Base-by-base conservation (phyloP, 2,888 invertebrate genomes). In the Drosophila seclusa region DNA sequence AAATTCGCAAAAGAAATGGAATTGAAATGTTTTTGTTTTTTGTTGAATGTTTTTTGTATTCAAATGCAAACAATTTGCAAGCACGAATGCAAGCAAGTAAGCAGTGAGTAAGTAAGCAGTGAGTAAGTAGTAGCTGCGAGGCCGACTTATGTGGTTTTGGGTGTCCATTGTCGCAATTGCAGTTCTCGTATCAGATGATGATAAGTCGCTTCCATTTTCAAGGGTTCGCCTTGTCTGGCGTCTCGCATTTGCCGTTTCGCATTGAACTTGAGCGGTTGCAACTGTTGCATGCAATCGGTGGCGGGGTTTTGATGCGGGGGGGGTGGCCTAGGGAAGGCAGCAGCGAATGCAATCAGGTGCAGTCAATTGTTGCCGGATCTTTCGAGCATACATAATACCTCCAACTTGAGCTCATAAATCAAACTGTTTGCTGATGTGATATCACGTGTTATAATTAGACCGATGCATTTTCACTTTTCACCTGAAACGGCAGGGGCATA, bases 151-250 rank as follows among this genome's bases (percentile, higher is more conserved):
- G 45, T 58, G 31, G 45, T 32, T 45, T 45, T 45, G 55, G 55
- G 55, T 55, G 55, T 71, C 52, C 71, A 60, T 76, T 54, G 57
- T 53, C 42, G 64, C 63, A 45, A 49, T 52, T 42, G 42, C 42
- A 32, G 34, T 69, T 61, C 72, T 61, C 73, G 75, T 78, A 76
- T 78, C 62, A 80, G 71, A 67, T 76, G 80, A 76, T 76, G 72
- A 78, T 68, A 70, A 67, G 60, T 45, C 64, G 69, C 71, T 82
- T 85, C 84, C 83, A 86, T 90, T 90, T 89, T 73, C 87, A 90
- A 87, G 87, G 90, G 89, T 77, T 87, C 63, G 87, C 86, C 90
- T 87, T 84, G 85, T 90, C 85, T 85, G 83, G 87, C 76, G 67
- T 67, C 83, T 85, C 90, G 77, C 70, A 70, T 85, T 85, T 71